Evolutionary conservation across 2,888 invertebrate species (phyloP).

Genomic region (Acleris sparsana): DNA sequence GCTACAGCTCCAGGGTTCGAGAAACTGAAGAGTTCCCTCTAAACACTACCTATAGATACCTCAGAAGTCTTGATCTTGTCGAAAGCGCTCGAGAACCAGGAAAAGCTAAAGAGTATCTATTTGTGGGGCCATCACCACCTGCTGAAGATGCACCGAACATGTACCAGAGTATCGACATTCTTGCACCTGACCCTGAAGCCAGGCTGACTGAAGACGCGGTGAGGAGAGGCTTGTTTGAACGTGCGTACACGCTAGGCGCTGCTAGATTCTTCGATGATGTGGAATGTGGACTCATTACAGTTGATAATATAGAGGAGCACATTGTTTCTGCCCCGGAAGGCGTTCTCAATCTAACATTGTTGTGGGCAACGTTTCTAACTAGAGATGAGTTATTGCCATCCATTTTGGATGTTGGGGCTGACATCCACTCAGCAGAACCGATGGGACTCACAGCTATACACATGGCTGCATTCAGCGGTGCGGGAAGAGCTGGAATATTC

Average conservation of each 20-base stretch:
- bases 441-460: slow-evolving; percentile 90
- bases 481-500: slow-evolving; percentile 86
- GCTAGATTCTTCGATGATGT: slow-evolving; percentile 89
- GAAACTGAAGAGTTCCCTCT: slow-evolving; percentile 83
- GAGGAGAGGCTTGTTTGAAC: slow-evolving; percentile 87
- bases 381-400: slow-evolving; percentile 87
- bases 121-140: slow-evolving; percentile 91
- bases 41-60: slow-evolving; percentile 70
- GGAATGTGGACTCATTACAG: slow-evolving; percentile 86
- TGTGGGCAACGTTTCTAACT: slow-evolving; percentile 89
- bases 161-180: slow-evolving; percentile 90
- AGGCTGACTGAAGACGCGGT: slow-evolving; percentile 88
- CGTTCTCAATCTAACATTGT: slow-evolving; percentile 87
- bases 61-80: slow-evolving; percentile 77
- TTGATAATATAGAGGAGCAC: slow-evolving; percentile 83
- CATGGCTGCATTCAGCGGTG: slow-evolving; percentile 90
- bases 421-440: slow-evolving; percentile 88
- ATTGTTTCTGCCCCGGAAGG: slow-evolving; percentile 85
- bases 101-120: slow-evolving; percentile 88
- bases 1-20: slow-evolving; percentile 70
- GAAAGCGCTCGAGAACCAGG: slow-evolving; percentile 84
- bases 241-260: slow-evolving; percentile 86
- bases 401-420: slow-evolving; percentile 87
- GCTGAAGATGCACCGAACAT: slow-evolving; percentile 91
- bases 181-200: slow-evolving; percentile 87